Evolutionary conservation across 2,797 vertebrate genomes (phyloP), one percentile per base, ranked within the genome.

Genomic region (Sebastes kiyomatsui): DNA sequence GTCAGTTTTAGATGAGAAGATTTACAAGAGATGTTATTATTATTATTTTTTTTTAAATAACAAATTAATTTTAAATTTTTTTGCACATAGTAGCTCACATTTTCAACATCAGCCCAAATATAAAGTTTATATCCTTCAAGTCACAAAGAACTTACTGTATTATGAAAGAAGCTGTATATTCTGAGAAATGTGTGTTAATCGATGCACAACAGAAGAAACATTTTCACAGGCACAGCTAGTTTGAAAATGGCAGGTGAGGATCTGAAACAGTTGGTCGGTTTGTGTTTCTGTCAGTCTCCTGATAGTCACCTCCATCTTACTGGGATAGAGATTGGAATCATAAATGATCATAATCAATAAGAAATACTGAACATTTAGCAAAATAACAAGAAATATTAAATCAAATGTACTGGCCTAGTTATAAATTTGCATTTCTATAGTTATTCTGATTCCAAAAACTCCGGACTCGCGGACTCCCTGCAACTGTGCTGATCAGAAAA

Each of bases 201-300:
- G 60, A 1, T 56, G n/a, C 5, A 42, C 7, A 49, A 8, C 18
- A 76, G 23, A 30, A 3, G 10, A 62, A 67, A 67, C 46, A 27
- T 7, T 7, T 30, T 32, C 5, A 60, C 23, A 1, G 27, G 23
- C 25, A 69, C 25, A 69, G 28, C 28, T n/a, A 28, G 28, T 72
- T 38, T 27, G 12, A 60, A 72, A 73, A 80, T 67, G 62, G 60
- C 59, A 55, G 30, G 52, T 68, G 60, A 54, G 33, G 35, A 70
- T 33, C 22, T 67, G 3, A 65, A 70, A 52, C 33, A 62, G 56
- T 13, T 71, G 52, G 52, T 77, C 42, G 35, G 9, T 14, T 59
- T 72, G 58, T 23, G 32, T 20, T 25, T 54, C 54, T 32, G 33
- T 70, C 13, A 61, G 23, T 60, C 58, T 70, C 54, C 62, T 74